Evolutionary conservation across 2,797 vertebrate species (phyloP).

Genomic region (Enteromius fasciolatus): DNA sequence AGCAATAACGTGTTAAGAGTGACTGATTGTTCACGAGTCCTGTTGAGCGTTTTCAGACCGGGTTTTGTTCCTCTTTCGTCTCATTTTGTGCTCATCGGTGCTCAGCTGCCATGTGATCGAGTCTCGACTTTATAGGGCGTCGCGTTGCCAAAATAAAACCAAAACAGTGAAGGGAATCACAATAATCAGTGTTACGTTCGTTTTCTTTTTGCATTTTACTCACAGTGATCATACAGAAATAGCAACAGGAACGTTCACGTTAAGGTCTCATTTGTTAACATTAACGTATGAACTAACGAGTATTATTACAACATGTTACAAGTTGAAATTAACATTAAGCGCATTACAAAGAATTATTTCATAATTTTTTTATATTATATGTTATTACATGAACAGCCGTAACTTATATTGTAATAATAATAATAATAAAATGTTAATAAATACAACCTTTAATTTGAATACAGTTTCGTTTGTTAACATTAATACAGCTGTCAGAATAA

Average conservation of each 20-base stretch:
- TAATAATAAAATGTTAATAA: background rate
- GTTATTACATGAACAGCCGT: background rate
- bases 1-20: slow-evolving; percentile 46
- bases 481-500: background rate
- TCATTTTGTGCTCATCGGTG: background rate
- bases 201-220: slow-evolving; percentile 1
- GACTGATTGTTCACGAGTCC: slow-evolving; percentile 9
- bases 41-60: slow-evolving; percentile 6
- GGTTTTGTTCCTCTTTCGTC: background rate
- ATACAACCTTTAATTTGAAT: background rate
- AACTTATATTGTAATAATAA: background rate
- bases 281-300: background rate
- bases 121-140: slow-evolving; percentile 14
- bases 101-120: background rate
- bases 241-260: background rate
- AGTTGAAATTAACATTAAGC: background rate
- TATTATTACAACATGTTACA: background rate
- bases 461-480: too few relatives aligned
- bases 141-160: slow-evolving; percentile 1
- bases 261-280: background rate
- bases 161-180: slow-evolving; percentile 7
- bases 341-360: background rate
- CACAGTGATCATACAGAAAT: slow-evolving; percentile 1
- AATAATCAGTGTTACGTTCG: background rate
- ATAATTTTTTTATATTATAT: too few relatives aligned